Conservation (phyloP, 1,140 invertebrate species). For the Drosophila prosaltans region DNA sequence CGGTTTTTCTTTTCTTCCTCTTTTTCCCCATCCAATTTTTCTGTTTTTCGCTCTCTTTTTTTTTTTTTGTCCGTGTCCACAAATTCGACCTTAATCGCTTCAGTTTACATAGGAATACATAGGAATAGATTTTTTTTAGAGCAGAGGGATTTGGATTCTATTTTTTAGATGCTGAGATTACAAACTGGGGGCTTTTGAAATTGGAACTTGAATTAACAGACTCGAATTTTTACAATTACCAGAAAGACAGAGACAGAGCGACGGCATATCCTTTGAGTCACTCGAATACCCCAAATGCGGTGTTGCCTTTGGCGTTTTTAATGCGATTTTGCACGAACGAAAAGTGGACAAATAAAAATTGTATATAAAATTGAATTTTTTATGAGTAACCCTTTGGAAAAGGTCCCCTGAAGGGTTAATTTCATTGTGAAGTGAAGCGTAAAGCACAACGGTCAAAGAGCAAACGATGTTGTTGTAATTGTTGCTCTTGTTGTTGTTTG, state of each 20-base stretch:
- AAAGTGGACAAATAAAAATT: constrained; percentile 76
- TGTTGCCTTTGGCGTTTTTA: constrained; percentile 6
- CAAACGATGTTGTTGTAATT: constrained; percentile 43
- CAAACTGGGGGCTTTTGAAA: not conserved
- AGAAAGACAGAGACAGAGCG: too few species aligned
- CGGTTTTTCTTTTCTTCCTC: not conserved
- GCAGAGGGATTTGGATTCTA: not conserved
- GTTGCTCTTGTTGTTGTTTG: constrained; percentile 53
- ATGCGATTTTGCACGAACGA: constrained; percentile 23
- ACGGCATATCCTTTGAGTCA: too few species aligned
- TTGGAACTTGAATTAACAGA: not conserved
- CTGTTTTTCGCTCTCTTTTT: not conserved
- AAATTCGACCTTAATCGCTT: constrained; percentile 7
- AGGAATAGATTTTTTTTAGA: not conserved
- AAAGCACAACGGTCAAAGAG: constrained; percentile 53
- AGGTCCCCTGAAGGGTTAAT: constrained; percentile 63
- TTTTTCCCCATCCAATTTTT: not conserved
- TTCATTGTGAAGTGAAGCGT: constrained; percentile 50
- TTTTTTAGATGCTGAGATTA: not conserved
- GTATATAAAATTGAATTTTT: constrained; percentile 81
- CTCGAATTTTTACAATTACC: not conserved
- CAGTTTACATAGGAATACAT: constrained; percentile 6
- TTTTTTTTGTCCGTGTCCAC: not conserved
- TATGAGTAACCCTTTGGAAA: constrained; percentile 61
- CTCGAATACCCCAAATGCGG: constrained; percentile 17